Base-by-base conservation (phyloP, 2,888 invertebrate species). In the Venustoraphidia nigricollis region DNA sequence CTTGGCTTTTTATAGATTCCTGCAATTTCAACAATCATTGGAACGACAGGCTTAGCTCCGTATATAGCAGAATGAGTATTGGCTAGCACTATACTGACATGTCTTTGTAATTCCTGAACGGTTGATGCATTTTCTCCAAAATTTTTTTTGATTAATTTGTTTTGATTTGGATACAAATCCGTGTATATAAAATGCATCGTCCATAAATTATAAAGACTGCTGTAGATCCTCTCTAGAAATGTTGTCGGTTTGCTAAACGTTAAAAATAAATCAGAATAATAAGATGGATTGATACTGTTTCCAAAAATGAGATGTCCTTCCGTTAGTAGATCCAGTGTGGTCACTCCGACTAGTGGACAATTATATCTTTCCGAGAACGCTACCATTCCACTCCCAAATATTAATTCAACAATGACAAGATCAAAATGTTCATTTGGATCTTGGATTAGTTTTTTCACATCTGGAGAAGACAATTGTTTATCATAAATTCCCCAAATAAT, bases 41-140 rank as follows among this genome's bases (percentile, higher is more conserved):
- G 65, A 8, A 67, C 60, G 5, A 62, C 56, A 1, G 69, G 67
- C n/a, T 61, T 54, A 44, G 61, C 63, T 1, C 54, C 57, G 34
- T 57, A 59, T 59, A 61, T 63, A 8, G 63, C 49, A 0, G 63
- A 61, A 56, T 69, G 60, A 2, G 59, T 53, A 48, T 68, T 69
- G 3, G 65, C 41, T 50, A 69, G 60, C 10, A 67, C 34, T 58
- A 68, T 56, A 17, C 65, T 61, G 27, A 64, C 46, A 41, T 56
- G 50, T 10, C 44, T 52, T 47, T 55, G 53, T 17, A 60, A 47
- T 14, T 55, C 53, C 9, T 41, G 46, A 5, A 53, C 36, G 13
- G 17, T 17, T 34, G 34, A 51, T 5, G 43, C 34, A 46, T 41
- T 42, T 10, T 51, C 27, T 8, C 51, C 50, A 43, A 52, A 51